Evolutionary conservation across 1,140 invertebrate genomes (phyloP).

Genomic region (Temnothorax longispinosus): DNA sequence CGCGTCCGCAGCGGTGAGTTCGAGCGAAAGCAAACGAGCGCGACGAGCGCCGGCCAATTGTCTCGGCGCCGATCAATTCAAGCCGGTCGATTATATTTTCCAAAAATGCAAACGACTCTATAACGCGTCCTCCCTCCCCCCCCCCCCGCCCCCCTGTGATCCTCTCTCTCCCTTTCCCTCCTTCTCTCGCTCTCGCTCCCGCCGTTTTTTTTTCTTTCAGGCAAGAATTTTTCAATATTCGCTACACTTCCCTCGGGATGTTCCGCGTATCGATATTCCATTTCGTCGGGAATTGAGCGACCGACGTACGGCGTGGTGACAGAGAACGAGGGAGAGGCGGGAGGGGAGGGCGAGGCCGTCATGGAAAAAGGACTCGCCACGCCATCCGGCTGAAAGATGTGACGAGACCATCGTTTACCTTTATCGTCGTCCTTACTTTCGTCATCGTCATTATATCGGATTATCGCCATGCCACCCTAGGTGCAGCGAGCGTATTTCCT

Average conservation of each 20-base stretch:
- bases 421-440: slow-evolving; percentile 64
- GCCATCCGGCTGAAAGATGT: slow-evolving; percentile 66
- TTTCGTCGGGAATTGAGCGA: slow-evolving; percentile 72
- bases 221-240: slow-evolving; percentile 74
- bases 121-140: slow-evolving; percentile 29
- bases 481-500: slow-evolving; percentile 12
- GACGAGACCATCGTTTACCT: slow-evolving; percentile 71
- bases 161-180: neutral
- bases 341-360: neutral
- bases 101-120: slow-evolving; percentile 56
- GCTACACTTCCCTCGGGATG: slow-evolving; percentile 70
- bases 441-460: slow-evolving; percentile 66
- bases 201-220: slow-evolving; percentile 63
- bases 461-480: slow-evolving; percentile 16
- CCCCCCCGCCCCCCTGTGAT: neutral
- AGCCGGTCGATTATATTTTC: slow-evolving; percentile 67
- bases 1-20: slow-evolving; percentile 32
- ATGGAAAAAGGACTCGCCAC: slow-evolving; percentile 55
- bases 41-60: slow-evolving; percentile 51
- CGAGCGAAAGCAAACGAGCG: slow-evolving; percentile 52
- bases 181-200: neutral
- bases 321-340: slow-evolving; percentile 24
- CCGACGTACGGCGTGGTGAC: slow-evolving; percentile 67
- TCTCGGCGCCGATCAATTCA: slow-evolving; percentile 52
- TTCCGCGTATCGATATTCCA: slow-evolving; percentile 74